phyloP scores from a whole-genome alignment of 2,113 vertebrate genomes.

The Merops nubicus region DNA sequence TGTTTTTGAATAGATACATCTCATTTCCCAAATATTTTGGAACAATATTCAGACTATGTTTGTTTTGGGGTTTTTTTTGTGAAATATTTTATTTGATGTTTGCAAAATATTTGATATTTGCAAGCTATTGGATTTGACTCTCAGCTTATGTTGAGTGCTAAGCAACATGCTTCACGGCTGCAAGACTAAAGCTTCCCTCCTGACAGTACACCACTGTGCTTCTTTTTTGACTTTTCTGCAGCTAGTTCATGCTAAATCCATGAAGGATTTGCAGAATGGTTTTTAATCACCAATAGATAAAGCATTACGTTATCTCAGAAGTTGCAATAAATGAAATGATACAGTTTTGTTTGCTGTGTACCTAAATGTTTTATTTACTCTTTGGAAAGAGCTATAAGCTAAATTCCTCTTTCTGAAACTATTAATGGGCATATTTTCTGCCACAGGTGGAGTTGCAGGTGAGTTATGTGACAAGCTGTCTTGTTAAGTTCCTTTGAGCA shows the following conservation, averaged over 20 bases:
- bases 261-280: neutral
- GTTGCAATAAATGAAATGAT: neutral
- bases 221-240: neutral
- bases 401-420: neutral
- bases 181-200: neutral
- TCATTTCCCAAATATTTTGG: conserved; percentile 18
- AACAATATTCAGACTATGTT: neutral
- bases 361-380: neutral
- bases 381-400: neutral
- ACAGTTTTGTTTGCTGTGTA: neutral
- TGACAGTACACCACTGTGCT: neutral
- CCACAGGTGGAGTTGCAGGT: neutral
- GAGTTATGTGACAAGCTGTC: neutral
- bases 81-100: conserved; percentile 12
- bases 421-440: neutral
- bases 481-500: neutral
- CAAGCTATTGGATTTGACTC: conserved; percentile 10
- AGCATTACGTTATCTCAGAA: neutral
- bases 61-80: neutral
- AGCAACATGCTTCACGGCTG: neutral
- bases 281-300: neutral
- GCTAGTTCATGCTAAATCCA: neutral
- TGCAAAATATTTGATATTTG: neutral
- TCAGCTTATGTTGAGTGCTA: neutral
- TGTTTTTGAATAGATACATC: neutral